Percentiles rank a stretch among this genome's conserved stretches.
These are phyloP conservation scores for Peromyscus polionotus DNA, from an alignment of 2,113 vertebrate genomes.

Conservation along the genomic window DNA sequence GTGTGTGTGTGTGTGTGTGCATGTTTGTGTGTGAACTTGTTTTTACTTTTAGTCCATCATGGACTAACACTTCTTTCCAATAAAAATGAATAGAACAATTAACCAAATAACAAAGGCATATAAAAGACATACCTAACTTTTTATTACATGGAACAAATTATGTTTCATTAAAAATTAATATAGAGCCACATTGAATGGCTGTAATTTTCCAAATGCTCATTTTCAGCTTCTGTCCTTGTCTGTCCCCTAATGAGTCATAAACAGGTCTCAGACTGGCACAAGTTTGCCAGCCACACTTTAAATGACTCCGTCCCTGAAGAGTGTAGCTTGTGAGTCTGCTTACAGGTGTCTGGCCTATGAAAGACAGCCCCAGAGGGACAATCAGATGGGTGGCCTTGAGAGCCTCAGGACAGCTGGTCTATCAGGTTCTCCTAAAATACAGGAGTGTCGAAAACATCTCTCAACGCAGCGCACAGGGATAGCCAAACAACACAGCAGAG, in stretches of 20 bases:
- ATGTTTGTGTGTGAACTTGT: neutral
- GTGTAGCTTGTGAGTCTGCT: neutral
- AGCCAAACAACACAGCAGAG: neutral
- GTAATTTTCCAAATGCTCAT: neutral
- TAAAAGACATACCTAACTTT: neutral
- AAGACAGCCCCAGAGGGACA: neutral
- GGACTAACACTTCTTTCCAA: neutral
- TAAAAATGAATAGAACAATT: neutral
- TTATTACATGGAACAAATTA: slow-evolving; percentile 3
- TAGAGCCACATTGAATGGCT: neutral
- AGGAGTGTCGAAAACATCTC: neutral
- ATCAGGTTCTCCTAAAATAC: neutral
- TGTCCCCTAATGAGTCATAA: neutral
- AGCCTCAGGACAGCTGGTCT: neutral
- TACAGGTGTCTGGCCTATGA: neutral
- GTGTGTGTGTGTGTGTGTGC: too few relatives aligned
- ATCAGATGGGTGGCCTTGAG: neutral
- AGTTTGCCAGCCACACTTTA: neutral
- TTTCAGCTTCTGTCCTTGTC: neutral
- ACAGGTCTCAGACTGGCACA: neutral
- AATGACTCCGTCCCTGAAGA: neutral
- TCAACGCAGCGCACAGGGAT: neutral
- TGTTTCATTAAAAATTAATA: neutral
- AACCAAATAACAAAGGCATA: neutral
- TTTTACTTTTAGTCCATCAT: slow-evolving; percentile 28